Conservation (phyloP, 2,797 vertebrate species). For the Nyctalus aviator region DNA sequence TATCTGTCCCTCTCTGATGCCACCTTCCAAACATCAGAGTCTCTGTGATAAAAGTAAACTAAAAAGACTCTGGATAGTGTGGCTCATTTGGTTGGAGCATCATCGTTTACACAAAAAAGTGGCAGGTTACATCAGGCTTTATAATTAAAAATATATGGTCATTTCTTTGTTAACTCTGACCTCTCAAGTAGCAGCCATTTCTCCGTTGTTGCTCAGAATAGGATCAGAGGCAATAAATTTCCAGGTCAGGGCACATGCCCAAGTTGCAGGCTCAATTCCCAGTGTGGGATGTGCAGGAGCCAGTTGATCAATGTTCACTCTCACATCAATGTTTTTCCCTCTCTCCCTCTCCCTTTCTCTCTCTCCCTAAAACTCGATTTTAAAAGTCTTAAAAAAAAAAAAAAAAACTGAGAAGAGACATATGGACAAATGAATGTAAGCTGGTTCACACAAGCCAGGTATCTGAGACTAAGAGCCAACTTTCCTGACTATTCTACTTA, state of each 20-base stretch:
- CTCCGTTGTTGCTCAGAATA: neutral
- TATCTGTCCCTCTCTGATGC: neutral
- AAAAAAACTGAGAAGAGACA: neutral
- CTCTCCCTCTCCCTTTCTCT: no score
- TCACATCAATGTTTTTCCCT: no score
- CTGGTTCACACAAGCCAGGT: neutral
- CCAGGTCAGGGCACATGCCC: no score
- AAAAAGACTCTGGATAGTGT: neutral
- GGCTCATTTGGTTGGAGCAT: no score
- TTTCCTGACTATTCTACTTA: neutral
- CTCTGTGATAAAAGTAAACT: constrained; percentile 37
- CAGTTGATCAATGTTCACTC: no score
- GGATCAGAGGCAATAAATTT: constrained; percentile 35
- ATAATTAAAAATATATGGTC: neutral
- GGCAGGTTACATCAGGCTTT: no score
- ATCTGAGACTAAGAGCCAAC: neutral
- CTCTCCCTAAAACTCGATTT: no score
- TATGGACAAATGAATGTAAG: neutral
- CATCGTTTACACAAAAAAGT: no score
- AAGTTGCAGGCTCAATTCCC: no score
- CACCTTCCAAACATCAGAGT: neutral
- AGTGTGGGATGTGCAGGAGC: no score
- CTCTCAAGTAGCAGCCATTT: constrained; percentile 42
- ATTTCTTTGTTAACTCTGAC: constrained; percentile 69
- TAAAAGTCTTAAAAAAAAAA: neutral